Base-by-base conservation (phyloP, 2,113 vertebrate genomes). In the Chamaetylas fuelleborni region DNA sequence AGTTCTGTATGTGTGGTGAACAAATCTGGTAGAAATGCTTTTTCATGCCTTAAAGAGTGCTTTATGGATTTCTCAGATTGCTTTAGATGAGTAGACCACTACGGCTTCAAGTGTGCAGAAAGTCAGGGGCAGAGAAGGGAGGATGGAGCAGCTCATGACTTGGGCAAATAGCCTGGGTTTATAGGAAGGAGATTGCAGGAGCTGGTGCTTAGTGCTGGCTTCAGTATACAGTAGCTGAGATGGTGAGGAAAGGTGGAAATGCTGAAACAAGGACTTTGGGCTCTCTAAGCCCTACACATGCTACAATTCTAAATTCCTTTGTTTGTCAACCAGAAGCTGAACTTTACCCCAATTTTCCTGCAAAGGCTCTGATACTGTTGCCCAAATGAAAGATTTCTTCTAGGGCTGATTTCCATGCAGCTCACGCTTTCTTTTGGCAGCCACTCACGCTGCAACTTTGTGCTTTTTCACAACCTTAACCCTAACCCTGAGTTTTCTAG, bases 21-120 rank as follows among this genome's bases (percentile, higher is more conserved):
- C 48, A 62, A 62, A 45, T 66, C 24, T 60, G 47, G 4, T 29
- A 50, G 53, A 87, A 93, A 47, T 56, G 51, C 28, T 51, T 72
- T 26, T 61, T 58, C 19, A 33, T 71, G 24, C 50, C n/a, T 70
- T 81, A 51, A 62, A 81, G 43, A 53, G 42, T 53, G 18, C 38
- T 62, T 7, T 14, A 47, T 8, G 8, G 11, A 3, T 74, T 58
- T 51, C 29, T 86, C 60, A 51, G n/a, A 19, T 56, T 86, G 19
- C 51, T 86, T 71, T 72, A 4, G 54, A 4, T 0, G 3, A 84
- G 51, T 19, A 70, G 26, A 73, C 16, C 0, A 0, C 70, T 83
- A 24, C 0, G 1, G 24, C 19, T 91, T 81, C 45, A 86, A 8
- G 34, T 67, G 12, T 73, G 60, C 31, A 61, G 82, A 57, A 79